phyloP scores from a whole-genome alignment of 2,797 vertebrate genomes.

The Erithacus rubecula region DNA sequence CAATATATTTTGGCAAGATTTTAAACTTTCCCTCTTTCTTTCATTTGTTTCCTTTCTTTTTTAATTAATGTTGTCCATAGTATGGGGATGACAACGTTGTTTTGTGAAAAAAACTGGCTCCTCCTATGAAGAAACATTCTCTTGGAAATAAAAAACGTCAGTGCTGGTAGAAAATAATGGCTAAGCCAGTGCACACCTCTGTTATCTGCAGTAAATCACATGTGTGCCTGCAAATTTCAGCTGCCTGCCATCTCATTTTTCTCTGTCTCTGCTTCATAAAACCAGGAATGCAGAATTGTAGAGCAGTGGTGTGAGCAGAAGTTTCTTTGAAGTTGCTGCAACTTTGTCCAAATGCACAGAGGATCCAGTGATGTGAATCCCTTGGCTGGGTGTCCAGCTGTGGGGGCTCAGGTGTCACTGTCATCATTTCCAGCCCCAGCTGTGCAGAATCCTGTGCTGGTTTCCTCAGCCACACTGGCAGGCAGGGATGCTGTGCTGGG shows the following conservation, averaged over 20 bases:
- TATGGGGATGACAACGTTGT: neutral
- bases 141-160: neutral
- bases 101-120: neutral
- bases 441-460: neutral
- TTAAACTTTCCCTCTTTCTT: neutral
- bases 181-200: neutral
- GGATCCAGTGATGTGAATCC: neutral
- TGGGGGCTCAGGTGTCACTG: neutral
- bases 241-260: neutral
- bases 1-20: neutral
- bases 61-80: neutral
- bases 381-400: neutral
- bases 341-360: neutral
- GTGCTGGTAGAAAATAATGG: neutral
- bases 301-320: neutral
- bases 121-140: neutral
- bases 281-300: neutral
- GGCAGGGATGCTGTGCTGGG: neutral
- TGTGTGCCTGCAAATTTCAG: neutral
- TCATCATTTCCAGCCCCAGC: neutral
- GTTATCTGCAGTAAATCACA: neutral
- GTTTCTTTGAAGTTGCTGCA: neutral
- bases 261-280: neutral
- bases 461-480: neutral
- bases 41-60: neutral